A percentile compares a stretch with the other conserved stretches of the same genome.
Conservation (phyloP, 2,888 invertebrate genomes). For the Nemoura dubitans region DNA sequence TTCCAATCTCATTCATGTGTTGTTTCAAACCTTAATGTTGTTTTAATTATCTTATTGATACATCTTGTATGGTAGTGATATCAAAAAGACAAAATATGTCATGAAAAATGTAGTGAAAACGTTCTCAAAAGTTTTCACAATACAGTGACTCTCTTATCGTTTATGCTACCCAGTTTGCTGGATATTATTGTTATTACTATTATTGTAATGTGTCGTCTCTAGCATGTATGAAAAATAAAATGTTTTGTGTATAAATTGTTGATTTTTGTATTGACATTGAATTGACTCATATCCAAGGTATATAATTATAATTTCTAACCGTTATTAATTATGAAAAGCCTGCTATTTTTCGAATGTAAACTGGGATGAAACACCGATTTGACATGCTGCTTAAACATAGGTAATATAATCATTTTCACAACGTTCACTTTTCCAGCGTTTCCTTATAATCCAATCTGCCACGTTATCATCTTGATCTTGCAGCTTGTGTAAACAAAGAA, state of each 20-base stretch:
- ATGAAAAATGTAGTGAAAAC: neutral
- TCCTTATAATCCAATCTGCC: too few species aligned
- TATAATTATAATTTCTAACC: too few species aligned
- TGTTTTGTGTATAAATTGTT: neutral
- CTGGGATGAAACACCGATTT: too few species aligned
- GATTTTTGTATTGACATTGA: neutral
- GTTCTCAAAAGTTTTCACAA: neutral
- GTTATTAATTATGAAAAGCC: too few species aligned
- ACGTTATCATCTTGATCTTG: too few species aligned
- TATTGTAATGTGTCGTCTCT: neutral
- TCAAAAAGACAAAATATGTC: neutral
- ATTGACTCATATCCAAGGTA: too few species aligned
- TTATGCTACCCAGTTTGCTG: neutral
- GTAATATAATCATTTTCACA: too few species aligned
- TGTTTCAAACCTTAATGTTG: neutral
- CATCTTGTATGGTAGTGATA: neutral
- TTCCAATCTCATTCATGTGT: neutral
- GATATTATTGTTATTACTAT: neutral
- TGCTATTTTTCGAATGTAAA: too few species aligned
- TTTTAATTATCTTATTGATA: neutral
- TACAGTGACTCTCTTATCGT: neutral
- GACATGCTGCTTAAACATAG: too few species aligned
- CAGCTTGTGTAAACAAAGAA: too few species aligned
- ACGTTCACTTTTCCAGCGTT: too few species aligned
- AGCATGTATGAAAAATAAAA: conserved; percentile 7